A percentile compares a stretch with the other conserved stretches of the same genome.
These are phyloP conservation scores for Muscicapa adusta DNA, from an alignment of 2,113 vertebrate genomes.

Conservation along the genomic window DNA sequence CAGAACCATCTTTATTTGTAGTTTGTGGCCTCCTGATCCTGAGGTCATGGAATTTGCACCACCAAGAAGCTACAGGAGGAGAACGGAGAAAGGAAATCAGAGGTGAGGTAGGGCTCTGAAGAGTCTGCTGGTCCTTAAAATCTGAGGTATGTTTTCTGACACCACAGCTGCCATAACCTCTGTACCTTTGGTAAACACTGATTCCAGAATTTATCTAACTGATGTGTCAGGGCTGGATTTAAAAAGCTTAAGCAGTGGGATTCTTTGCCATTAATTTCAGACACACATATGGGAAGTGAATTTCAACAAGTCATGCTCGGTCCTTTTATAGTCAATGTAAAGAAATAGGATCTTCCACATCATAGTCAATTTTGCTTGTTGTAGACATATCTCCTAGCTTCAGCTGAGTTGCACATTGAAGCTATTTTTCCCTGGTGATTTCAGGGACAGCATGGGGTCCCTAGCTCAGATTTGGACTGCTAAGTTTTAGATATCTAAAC, in stretches of 20 bases:
- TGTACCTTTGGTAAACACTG: not conserved
- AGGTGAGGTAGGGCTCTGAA: not conserved
- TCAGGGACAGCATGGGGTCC: not conserved
- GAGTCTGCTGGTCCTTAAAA: not conserved
- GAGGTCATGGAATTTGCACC: rapidly evolving
- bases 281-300: not conserved
- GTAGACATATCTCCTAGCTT: not conserved
- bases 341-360: not conserved
- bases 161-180: not conserved
- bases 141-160: not conserved
- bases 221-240: not conserved
- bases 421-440: not conserved
- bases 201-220: not conserved
- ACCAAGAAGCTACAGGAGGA: not conserved
- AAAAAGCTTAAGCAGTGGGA: not conserved
- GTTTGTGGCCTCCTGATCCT: not conserved
- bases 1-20: not conserved
- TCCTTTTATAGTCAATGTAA: not conserved
- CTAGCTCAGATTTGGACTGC: not conserved
- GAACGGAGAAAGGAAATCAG: not conserved
- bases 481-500: not conserved
- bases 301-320: not conserved
- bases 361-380: not conserved
- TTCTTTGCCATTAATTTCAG: not conserved
- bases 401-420: not conserved